phyloP scores from a whole-genome alignment of 2,888 invertebrate genomes.

The Helleia helle region DNA sequence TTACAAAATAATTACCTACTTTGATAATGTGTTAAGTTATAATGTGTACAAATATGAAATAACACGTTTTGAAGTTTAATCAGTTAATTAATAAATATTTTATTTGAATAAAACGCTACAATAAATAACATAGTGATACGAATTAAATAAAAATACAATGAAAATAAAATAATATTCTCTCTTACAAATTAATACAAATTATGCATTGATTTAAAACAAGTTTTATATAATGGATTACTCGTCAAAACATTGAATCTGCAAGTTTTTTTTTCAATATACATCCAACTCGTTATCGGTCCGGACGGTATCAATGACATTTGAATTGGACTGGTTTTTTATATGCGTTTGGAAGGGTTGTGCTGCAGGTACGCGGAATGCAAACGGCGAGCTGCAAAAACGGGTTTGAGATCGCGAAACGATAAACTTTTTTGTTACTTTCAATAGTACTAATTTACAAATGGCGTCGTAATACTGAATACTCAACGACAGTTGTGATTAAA shows the following conservation, averaged over 20 bases:
- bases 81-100: too few relatives aligned
- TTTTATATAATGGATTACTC: not conserved
- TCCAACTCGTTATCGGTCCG: conserved; percentile 12
- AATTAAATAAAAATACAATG: too few relatives aligned
- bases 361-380: conserved; percentile 58
- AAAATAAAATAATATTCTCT: too few relatives aligned
- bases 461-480: conserved; percentile 3
- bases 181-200: not conserved
- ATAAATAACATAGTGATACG: too few relatives aligned
- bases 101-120: too few relatives aligned
- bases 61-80: too few relatives aligned
- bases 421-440: conserved; percentile 22
- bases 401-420: conserved; percentile 32
- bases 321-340: conserved; percentile 30
- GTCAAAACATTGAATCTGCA: not conserved
- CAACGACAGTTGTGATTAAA: not conserved
- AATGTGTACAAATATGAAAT: too few relatives aligned
- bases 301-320: conserved; percentile 23
- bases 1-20: too few relatives aligned
- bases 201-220: not conserved
- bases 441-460: conserved; percentile 14
- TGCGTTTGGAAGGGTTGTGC: conserved; percentile 33
- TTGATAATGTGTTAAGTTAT: too few relatives aligned
- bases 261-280: conserved; percentile 3
- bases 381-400: conserved; percentile 47